Evolutionary conservation across 2,113 vertebrate genomes (phyloP).

Genomic region (Aegotheles bennettii): DNA sequence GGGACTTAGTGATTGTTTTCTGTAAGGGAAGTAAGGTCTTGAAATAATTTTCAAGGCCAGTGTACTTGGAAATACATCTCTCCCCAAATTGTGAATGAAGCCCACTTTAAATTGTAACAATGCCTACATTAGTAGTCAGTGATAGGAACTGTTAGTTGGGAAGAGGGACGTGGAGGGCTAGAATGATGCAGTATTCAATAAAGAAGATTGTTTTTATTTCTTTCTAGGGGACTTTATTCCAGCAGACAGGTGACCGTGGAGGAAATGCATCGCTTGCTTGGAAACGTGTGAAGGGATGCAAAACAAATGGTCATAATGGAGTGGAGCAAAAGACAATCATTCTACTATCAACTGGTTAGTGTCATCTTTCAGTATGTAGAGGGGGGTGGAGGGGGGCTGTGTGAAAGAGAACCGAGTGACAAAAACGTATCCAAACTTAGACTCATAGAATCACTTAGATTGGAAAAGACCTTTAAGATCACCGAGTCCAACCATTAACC

Average conservation of each 20-base stretch:
- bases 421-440: background rate
- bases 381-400: background rate
- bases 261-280: conserved; percentile 75
- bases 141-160: background rate
- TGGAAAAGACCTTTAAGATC: no score
- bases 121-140: background rate
- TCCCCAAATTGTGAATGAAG: background rate
- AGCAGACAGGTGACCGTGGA: conserved; percentile 70
- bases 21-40: background rate
- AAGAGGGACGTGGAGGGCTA: background rate
- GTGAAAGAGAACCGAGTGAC: background rate
- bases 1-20: background rate
- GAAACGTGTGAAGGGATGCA: conserved; percentile 87
- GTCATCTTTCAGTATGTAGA: background rate
- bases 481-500: no score
- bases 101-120: background rate
- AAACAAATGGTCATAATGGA: conserved; percentile 68
- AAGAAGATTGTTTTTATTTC: background rate
- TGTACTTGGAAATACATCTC: background rate
- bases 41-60: background rate
- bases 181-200: background rate
- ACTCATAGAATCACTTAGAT: no score
- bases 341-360: conserved; percentile 90
- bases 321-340: conserved; percentile 83
- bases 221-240: conserved; percentile 79